These are phyloP conservation scores for Rhipidura dahli DNA, from an alignment of 2,113 vertebrate genomes.

Conservation along the genomic window DNA sequence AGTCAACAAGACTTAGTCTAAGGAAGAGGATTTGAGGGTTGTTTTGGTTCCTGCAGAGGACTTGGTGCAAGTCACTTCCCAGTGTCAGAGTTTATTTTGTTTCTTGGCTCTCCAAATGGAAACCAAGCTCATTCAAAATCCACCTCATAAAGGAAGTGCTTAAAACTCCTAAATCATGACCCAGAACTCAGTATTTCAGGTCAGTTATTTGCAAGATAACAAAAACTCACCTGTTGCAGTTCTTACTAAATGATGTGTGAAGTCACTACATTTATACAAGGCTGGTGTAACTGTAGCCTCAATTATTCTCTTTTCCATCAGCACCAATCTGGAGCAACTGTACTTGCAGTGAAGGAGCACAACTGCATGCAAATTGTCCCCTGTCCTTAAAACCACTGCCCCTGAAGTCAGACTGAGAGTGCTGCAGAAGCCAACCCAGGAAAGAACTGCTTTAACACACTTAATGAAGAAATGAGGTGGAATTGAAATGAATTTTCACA, in stretches of 20 bases:
- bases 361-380: not conserved
- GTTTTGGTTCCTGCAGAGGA: not conserved
- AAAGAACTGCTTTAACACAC: not conserved
- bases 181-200: not conserved
- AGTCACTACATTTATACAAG: not conserved
- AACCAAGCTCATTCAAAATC: not conserved
- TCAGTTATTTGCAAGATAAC: not conserved
- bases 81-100: not conserved
- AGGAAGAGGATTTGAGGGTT: not conserved
- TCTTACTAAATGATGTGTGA: not conserved
- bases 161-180: not conserved
- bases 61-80: not conserved
- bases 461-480: not conserved
- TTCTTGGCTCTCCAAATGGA: not conserved
- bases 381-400: not conserved
- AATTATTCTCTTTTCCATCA: not conserved
- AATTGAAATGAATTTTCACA: constrained; percentile 14
- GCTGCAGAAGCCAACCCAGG: not conserved
- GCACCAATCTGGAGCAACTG: not conserved
- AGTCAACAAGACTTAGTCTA: not conserved
- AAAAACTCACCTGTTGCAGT: not conserved
- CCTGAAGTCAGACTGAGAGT: not conserved
- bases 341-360: not conserved
- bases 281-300: not conserved
- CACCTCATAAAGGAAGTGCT: not conserved